These are phyloP conservation scores for Seison nebaliae DNA, from an alignment of 1,140 invertebrate genomes.

Conservation along the genomic window DNA sequence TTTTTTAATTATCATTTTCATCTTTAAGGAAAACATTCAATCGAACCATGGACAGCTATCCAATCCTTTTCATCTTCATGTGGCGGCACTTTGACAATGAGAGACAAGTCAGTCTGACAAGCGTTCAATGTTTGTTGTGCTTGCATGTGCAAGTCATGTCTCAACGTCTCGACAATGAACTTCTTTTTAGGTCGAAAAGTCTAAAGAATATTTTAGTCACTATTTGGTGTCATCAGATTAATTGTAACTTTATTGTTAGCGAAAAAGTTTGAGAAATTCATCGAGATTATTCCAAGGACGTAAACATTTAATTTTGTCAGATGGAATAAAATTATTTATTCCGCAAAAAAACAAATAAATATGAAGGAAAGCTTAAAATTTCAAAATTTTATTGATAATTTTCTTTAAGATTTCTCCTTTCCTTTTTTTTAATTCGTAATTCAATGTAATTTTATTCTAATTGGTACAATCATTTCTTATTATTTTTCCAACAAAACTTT, in stretches of 20 bases:
- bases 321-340: no score
- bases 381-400: no score
- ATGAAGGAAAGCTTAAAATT: no score
- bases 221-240: background rate
- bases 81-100: constrained; percentile 52
- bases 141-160: constrained; percentile 70
- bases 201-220: constrained; percentile 26
- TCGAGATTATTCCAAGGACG: no score
- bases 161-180: constrained; percentile 59
- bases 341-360: no score
- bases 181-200: constrained; percentile 66
- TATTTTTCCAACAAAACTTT: no score
- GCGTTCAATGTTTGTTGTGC: constrained; percentile 70
- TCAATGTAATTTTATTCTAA: no score
- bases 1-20: background rate
- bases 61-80: constrained; percentile 70
- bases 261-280: no score
- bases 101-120: constrained; percentile 62
- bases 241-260: constrained; percentile 11
- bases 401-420: no score
- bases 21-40: constrained; percentile 1
- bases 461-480: no score
- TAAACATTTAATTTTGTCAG: no score
- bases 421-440: no score
- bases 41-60: constrained; percentile 67